phyloP scores from a whole-genome alignment of 2,797 vertebrate species.

The Phaenicophaeus curvirostris region DNA sequence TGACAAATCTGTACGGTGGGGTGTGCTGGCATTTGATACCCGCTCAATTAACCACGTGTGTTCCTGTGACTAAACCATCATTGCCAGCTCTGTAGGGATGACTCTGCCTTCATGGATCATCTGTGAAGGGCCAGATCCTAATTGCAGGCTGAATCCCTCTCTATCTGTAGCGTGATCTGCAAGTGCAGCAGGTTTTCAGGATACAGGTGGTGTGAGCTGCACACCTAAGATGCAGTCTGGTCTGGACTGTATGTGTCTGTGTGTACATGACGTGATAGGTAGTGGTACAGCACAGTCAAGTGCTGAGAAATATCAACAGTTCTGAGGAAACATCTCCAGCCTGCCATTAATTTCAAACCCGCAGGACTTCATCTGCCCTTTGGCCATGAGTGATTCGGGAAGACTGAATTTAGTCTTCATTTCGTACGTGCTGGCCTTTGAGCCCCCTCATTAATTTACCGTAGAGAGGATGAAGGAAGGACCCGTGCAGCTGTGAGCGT shows the following conservation, averaged over 20 bases:
- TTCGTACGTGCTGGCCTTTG: background rate
- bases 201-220: background rate
- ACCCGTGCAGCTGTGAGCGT: fast-evolving
- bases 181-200: slow-evolving; percentile 26
- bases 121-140: slow-evolving; percentile 1
- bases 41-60: fast-evolving
- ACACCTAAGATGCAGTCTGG: background rate
- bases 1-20: fast-evolving
- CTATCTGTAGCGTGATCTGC: slow-evolving; percentile 24
- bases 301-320: background rate
- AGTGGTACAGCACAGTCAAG: background rate
- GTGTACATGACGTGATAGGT: background rate
- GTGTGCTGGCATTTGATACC: background rate
- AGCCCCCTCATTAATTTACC: background rate
- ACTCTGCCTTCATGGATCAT: background rate
- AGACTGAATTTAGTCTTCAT: background rate
- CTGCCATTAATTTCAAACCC: background rate
- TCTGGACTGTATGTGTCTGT: background rate
- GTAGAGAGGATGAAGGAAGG: background rate
- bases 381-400: background rate
- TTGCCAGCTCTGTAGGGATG: background rate
- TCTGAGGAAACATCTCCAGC: background rate
- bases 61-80: background rate
- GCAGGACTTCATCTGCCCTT: background rate
- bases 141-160: background rate